Evolutionary conservation across 2,797 vertebrate genomes (phyloP), one percentile per base, ranked within the genome.

Genomic region (Pangasius larnaudii): DNA sequence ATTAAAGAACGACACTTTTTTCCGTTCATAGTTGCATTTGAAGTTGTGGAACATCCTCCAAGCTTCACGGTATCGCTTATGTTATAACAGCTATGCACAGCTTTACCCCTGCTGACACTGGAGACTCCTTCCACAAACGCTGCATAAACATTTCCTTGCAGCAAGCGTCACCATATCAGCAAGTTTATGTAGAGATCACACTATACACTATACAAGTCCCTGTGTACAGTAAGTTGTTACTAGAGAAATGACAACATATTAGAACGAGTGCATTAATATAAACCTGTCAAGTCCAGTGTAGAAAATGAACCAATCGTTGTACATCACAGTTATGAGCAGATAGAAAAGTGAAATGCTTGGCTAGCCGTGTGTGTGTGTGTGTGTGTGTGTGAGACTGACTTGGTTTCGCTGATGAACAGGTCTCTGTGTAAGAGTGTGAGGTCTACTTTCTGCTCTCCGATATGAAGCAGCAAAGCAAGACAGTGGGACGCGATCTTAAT

Each of bases 371-470:
- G 42, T 46, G 42, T 46, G 42, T 46, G 53, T 56, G 53, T 18
- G 16, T 53, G 53, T 16, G 51, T 16, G 11, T 53, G 51, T 56
- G 27, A 39, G 56, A 85, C 86, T 81, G 30, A 98, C 98, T 94
- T 98, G 87, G 90, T 94, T 86, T 99, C 97, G 0, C 94, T 94
- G 88, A 99, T 94, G 85, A 94, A 95, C 90, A 99, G 67, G 93
- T 99, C 98, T 6, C 96, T 95, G 91, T 99, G 97, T 87, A 99
- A 93, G 86, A 97, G 0, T 0, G 98, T 98, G 88, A 99, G 95
- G 92, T 99, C 95, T 0, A 91, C 94, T 19, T 96, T 96, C 96
- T 98, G 97, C 91, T 94, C 85, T 58, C 92, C 95, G 86, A 99
- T 95, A 86, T 99, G 98, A 90, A 99, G 94, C 91, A 98, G 96